Evolutionary conservation across 2,113 vertebrate species (phyloP).

Genomic region (Rallus limicola): DNA sequence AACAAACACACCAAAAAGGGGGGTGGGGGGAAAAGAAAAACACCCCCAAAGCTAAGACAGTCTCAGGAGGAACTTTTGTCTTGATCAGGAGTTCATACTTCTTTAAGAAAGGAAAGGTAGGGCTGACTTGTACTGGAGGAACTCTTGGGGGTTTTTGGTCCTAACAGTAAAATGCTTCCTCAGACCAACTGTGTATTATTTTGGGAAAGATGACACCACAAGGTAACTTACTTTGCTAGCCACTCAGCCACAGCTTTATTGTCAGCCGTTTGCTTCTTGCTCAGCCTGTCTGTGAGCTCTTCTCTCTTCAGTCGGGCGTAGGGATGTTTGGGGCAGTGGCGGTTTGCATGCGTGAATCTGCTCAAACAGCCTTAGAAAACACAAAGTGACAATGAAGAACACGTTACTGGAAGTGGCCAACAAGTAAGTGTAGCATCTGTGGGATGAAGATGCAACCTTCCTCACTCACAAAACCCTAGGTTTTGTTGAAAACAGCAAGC

Average conservation of each 20-base stretch:
- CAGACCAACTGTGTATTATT: not conserved
- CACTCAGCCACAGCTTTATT: slow-evolving; percentile 97
- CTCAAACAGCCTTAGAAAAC: slow-evolving; percentile 88
- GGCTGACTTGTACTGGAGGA: not conserved
- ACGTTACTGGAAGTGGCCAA: not conserved
- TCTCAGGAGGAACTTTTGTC: not conserved
- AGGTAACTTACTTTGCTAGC: slow-evolving; percentile 89
- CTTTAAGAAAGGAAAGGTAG: not conserved
- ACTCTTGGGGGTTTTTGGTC: fast-evolving
- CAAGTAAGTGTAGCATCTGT: not conserved
- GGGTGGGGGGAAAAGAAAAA: too few relatives aligned
- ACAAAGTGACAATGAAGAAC: not conserved
- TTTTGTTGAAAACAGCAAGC: not conserved
- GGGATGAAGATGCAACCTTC: not conserved
- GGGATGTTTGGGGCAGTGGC: slow-evolving; percentile 95
- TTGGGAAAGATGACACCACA: not conserved
- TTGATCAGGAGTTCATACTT: not conserved
- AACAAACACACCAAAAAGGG: not conserved
- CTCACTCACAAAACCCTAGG: not conserved
- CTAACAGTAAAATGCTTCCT: not conserved
- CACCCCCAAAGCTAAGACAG: not conserved
- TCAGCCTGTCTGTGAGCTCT: slow-evolving; percentile 82
- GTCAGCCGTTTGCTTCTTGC: slow-evolving; percentile 86
- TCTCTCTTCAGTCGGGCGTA: slow-evolving; percentile 94
- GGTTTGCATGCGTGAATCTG: slow-evolving; percentile 96